phyloP scores from a whole-genome alignment of 2,113 vertebrate species.

The Archilochus colubris region DNA sequence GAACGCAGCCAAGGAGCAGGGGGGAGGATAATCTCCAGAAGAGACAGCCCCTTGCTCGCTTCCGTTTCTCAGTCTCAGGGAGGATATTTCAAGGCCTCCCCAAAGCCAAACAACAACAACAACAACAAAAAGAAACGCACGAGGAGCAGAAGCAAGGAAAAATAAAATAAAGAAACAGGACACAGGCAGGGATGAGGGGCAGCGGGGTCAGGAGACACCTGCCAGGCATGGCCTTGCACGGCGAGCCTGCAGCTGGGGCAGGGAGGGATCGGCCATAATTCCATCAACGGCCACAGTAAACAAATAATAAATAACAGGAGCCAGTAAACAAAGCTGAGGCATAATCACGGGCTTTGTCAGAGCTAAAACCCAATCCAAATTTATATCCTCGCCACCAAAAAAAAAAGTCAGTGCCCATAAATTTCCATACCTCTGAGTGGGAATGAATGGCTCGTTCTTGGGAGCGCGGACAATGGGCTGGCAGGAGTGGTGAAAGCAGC shows the following conservation, averaged over 20 bases:
- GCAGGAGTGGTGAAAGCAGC: not conserved
- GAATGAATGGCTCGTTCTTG: not conserved
- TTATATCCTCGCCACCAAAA: not conserved
- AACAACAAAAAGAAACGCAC: not conserved
- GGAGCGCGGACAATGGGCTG: not conserved
- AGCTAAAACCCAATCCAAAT: not conserved
- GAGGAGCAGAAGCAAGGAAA: not conserved
- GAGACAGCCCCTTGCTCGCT: conserved; percentile 12
- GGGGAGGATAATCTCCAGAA: conserved; percentile 58
- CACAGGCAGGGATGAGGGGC: not conserved
- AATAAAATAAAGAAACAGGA: not conserved
- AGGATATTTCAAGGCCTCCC: conserved; percentile 54
- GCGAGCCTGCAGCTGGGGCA: not conserved
- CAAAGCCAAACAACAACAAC: not conserved
- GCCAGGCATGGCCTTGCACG: conserved; percentile 10
- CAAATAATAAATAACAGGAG: conserved; percentile 32
- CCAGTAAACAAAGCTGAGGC: conserved; percentile 39
- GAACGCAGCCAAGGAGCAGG: not conserved
- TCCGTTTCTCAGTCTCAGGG: conserved; percentile 1
- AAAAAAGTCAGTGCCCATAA: not conserved
- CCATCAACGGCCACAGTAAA: conserved; percentile 27
- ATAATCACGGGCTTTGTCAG: conserved; percentile 22
- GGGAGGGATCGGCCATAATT: not conserved
- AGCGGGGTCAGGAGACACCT: conserved; percentile 13
- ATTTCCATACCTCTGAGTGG: not conserved